Base-by-base conservation (phyloP, 2,113 vertebrate species). In the Xerus inauris region DNA sequence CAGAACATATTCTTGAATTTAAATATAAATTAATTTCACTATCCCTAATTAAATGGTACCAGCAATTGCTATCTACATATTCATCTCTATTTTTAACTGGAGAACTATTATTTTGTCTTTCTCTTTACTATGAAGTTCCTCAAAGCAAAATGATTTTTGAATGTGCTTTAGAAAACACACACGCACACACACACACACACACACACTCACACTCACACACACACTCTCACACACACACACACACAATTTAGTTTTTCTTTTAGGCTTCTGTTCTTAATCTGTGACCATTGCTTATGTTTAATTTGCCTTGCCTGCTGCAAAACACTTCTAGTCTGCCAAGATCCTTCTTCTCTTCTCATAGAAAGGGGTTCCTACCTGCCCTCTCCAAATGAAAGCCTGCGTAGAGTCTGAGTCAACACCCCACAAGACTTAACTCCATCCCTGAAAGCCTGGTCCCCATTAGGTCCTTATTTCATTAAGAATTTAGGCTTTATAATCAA, bases 1-100 rank as follows among this genome's bases (percentile, higher is more conserved):
- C 57, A 76, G 49, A 54, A 87, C 45, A 62, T 26, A 76, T 6
- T 40, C 40, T 42, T 79, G 22, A 96, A 86, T 89, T 67, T 11
- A 95, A 96, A 94, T 64, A 89, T 30, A 94, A 96, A 96, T 94
- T 89, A 96, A 95, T 94, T 81, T 89, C 65, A 87, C 94, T 96
- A 64, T 94, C 45, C 49, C 35, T 79, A 95, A 89, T 97, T 64
- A 91, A 96, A 45, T 67, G 45, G 73, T 94, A 95, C 49, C 57
- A 71, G 40, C 45, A 13, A 82, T 81, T 93, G 22, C 91, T 92
- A 97, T 75, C 67, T 35, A 91, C 91, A 42, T 30, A 71, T 80
- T 88, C 16, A 32, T 86, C 88, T 79, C 80, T 93, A 45, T 87
- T 92, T 94, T 47, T 95, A 96, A 93, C 11, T 83, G 69, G 9